Base-by-base conservation (phyloP, 1,140 invertebrate genomes). In the Cyphomyrmex costatus region DNA sequence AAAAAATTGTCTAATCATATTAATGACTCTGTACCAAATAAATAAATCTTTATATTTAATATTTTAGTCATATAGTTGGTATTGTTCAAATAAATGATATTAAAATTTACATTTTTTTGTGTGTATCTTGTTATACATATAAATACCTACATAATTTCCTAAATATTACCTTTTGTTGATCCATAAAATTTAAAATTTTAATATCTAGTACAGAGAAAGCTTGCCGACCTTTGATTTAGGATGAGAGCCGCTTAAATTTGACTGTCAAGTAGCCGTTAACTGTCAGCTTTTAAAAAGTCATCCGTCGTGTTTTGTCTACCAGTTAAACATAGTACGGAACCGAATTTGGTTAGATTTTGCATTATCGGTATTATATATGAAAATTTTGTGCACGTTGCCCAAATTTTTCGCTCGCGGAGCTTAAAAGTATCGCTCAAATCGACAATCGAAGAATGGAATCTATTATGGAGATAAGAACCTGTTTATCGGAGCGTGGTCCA, bases 401-500 rank as follows among this genome's bases (percentile, higher is more conserved):
- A 73, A 83, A 86, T 83, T 82, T 33, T 30, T 61, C 49, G 14
- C 14, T 82, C 66, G 21, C 2, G 12, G 30, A 51, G 12, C 3
- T 3, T n/a, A 46, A 21, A n/a, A 30, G 12, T 30, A 66, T 24
- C 51, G n/a, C 56, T 83, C n/a, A 19, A 19, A 42, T 58, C n/a
- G 79, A 36, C 78, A 56, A 66, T 86, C 53, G 68, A 12, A 33
- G 49, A 66, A 42, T 58, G 61, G 70, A 77, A 78, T 85, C 14
- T 53, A 60, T 16, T 36, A 63, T 33, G 61, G 42, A 85, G 78
- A 88, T 63, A 63, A 80, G 70, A 86, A 71, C 70, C 77, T 86
- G 88, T 89, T 89, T 89, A 89, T 86, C 70, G 70, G 51, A 89
- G 68, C 56, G 33, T 76, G 27, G 58, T 86, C 49, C 30, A 24